Evolutionary conservation across 2,113 vertebrate genomes (phyloP).

Genomic region (Genyomyrus donnyi): DNA sequence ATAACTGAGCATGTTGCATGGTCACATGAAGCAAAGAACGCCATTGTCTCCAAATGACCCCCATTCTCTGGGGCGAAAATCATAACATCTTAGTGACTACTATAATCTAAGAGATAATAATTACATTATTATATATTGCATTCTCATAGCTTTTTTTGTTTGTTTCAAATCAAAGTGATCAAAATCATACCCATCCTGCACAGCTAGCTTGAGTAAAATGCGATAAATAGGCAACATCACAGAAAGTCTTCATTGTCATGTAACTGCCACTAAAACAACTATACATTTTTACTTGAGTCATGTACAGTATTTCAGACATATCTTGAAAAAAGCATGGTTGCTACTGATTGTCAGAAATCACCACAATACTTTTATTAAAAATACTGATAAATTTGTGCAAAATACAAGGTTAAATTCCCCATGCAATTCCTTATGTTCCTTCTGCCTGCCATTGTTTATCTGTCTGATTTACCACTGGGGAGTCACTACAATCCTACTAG

Average conservation of each 20-base stretch:
- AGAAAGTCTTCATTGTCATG: not conserved
- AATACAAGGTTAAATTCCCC: not conserved
- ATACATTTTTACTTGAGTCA: not conserved
- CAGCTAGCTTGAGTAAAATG: not conserved
- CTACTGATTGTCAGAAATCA: not conserved
- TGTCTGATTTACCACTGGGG: not conserved
- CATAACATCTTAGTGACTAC: not conserved
- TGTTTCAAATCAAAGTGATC: not conserved
- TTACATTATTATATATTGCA: not conserved
- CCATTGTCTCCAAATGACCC: not conserved
- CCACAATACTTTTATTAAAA: not conserved
- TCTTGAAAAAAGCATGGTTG: not conserved
- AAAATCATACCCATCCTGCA: not conserved
- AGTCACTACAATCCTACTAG: not conserved
- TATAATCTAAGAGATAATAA: not conserved
- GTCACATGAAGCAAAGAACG: not conserved
- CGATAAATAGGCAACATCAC: not conserved
- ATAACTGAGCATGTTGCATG: not conserved
- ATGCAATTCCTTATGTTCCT: not conserved
- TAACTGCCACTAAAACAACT: not conserved
- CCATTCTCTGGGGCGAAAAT: not conserved
- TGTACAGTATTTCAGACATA: not conserved
- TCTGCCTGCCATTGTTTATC: not conserved
- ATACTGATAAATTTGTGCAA: not conserved
- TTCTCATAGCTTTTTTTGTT: not conserved